Evolutionary conservation across 2,888 invertebrate genomes (phyloP).

Genomic region (Agrotis ipsilon): DNA sequence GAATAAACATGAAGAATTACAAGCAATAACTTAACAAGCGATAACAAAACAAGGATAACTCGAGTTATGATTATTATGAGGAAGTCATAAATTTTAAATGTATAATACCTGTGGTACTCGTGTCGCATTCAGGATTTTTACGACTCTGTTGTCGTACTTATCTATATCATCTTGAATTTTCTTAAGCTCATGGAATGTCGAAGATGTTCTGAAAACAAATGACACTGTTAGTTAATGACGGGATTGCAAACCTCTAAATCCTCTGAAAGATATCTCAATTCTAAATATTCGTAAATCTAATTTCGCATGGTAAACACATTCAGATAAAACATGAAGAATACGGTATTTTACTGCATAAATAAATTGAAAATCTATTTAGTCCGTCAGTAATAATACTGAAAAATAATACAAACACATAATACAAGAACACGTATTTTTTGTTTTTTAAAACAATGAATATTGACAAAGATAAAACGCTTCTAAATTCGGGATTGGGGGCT

Average conservation of each 20-base stretch:
- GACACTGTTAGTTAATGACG: not conserved
- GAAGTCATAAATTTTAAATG: slow-evolving; percentile 6
- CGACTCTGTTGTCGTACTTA: slow-evolving; percentile 83
- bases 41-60: slow-evolving; percentile 19
- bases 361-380: no score
- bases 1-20: not conserved
- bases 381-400: no score
- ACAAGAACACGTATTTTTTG: no score
- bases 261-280: no score
- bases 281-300: not conserved
- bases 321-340: no score
- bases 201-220: slow-evolving; percentile 86
- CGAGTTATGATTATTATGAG: slow-evolving; percentile 2
- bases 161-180: slow-evolving; percentile 89
- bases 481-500: no score
- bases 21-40: not conserved
- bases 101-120: slow-evolving; percentile 79
- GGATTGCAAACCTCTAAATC: not conserved
- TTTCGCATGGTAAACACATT: not conserved
- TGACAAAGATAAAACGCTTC: no score
- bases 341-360: no score
- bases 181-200: slow-evolving; percentile 90
- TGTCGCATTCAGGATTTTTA: slow-evolving; percentile 80
- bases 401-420: no score
- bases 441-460: no score